Conservation (phyloP, 2,888 invertebrate genomes). For the Dolomedes plantarius region DNA sequence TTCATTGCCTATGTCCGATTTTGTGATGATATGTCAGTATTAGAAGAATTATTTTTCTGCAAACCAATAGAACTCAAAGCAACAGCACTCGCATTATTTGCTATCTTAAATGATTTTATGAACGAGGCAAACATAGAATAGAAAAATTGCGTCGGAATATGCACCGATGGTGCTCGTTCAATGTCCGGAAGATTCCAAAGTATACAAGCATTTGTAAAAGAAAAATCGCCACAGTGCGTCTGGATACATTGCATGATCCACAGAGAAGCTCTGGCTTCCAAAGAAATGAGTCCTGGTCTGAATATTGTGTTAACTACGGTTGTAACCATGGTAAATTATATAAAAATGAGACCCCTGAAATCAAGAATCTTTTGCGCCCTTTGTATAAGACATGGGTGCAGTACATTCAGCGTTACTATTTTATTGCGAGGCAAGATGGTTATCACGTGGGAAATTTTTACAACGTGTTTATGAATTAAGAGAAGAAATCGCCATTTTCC, state of each 20-base stretch:
- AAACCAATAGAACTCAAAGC: slow-evolving; percentile 34
- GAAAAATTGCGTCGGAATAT: slow-evolving; percentile 58
- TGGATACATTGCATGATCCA: too few relatives aligned
- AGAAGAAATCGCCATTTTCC: slow-evolving; percentile 35
- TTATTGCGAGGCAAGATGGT: slow-evolving; percentile 19
- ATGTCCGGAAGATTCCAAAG: slow-evolving; percentile 21
- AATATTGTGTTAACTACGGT: too few relatives aligned
- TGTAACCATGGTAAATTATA: too few relatives aligned
- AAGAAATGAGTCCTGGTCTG: too few relatives aligned
- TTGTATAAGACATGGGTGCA: neutral
- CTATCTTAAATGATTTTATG: slow-evolving; percentile 37
- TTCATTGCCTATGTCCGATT: slow-evolving; percentile 33
- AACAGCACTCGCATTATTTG: slow-evolving; percentile 33
- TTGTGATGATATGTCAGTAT: slow-evolving; percentile 36
- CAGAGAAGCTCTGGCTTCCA: too few relatives aligned
- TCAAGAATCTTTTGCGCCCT: too few relatives aligned
- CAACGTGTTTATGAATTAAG: slow-evolving; percentile 18
- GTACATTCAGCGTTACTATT: neutral
- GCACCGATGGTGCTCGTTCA: slow-evolving; percentile 51
- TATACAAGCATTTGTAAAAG: slow-evolving; percentile 30
- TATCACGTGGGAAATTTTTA: slow-evolving; percentile 36
- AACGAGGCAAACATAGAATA: slow-evolving; percentile 47
- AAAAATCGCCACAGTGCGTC: slow-evolving; percentile 21
- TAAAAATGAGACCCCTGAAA: too few relatives aligned
- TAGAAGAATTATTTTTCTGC: slow-evolving; percentile 33